Percentiles rank a stretch among this genome's conserved stretches.
These are phyloP conservation scores for Bembecia ichneumoniformis DNA, from an alignment of 2,888 invertebrate genomes.

Conservation along the genomic window DNA sequence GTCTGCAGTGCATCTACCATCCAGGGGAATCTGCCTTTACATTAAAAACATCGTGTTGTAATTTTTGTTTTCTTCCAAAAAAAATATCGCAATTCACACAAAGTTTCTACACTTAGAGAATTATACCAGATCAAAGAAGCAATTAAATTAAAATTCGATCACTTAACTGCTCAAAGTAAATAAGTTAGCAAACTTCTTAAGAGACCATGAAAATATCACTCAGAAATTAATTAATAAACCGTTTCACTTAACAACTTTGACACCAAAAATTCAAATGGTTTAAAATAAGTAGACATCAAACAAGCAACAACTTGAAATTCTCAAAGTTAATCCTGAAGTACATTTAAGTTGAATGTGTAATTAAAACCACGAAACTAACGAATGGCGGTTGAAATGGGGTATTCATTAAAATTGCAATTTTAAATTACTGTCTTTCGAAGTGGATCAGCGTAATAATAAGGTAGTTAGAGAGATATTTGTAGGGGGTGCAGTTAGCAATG, in stretches of 20 bases:
- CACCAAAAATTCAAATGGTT: background rate
- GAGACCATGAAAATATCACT: background rate
- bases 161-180: background rate
- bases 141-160: too few relatives aligned
- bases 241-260: background rate
- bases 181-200: background rate
- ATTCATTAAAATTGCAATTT: constrained; percentile 16
- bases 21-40: too few relatives aligned
- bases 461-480: too few relatives aligned
- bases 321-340: background rate
- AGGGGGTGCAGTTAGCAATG: too few relatives aligned
- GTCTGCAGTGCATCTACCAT: too few relatives aligned
- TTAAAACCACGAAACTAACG: constrained; percentile 18
- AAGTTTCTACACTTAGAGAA: too few relatives aligned
- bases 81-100: too few relatives aligned
- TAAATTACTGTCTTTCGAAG: constrained; percentile 13
- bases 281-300: background rate
- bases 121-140: too few relatives aligned
- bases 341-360: constrained; percentile 12
- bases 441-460: background rate
- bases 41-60: too few relatives aligned
- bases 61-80: too few relatives aligned
- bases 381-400: constrained; percentile 6
- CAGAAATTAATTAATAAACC: background rate
- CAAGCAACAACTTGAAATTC: background rate